Evolutionary conservation across 2,113 vertebrate genomes (phyloP).

Genomic region (Sylvia atricapilla): DNA sequence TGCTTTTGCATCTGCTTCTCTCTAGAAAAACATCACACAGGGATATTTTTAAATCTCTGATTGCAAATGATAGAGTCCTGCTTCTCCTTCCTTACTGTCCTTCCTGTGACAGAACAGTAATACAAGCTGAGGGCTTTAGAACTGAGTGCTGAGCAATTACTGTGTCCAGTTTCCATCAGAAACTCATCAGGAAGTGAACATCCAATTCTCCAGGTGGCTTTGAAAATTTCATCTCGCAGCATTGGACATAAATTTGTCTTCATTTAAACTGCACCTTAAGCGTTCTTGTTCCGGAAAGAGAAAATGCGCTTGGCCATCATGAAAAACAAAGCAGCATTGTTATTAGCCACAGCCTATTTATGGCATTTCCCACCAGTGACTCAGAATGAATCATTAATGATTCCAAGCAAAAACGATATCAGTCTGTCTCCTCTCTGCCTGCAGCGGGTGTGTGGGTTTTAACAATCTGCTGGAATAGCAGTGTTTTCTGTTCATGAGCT

Average conservation of each 20-base stretch:
- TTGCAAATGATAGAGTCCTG: not conserved
- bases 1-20: not conserved
- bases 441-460: constrained; percentile 27
- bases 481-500: not conserved
- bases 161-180: not conserved
- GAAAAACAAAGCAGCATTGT: constrained; percentile 40
- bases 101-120: not conserved
- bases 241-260: not conserved
- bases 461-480: constrained; percentile 2
- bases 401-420: not conserved
- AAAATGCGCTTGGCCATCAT: not conserved
- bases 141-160: not conserved
- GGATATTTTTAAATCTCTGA: not conserved
- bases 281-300: not conserved
- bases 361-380: constrained; percentile 45
- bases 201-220: not conserved
- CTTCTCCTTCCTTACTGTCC: not conserved
- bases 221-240: not conserved
- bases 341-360: constrained; percentile 49
- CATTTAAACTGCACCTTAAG: not conserved
- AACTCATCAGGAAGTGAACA: not conserved
- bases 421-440: constrained; percentile 36
- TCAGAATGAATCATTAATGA: constrained; percentile 66
- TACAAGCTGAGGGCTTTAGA: not conserved
- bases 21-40: not conserved